Evolutionary conservation across 2,888 invertebrate genomes (phyloP), one percentile per base, ranked within the genome.

Genomic region (Hypomecis atomaria): DNA sequence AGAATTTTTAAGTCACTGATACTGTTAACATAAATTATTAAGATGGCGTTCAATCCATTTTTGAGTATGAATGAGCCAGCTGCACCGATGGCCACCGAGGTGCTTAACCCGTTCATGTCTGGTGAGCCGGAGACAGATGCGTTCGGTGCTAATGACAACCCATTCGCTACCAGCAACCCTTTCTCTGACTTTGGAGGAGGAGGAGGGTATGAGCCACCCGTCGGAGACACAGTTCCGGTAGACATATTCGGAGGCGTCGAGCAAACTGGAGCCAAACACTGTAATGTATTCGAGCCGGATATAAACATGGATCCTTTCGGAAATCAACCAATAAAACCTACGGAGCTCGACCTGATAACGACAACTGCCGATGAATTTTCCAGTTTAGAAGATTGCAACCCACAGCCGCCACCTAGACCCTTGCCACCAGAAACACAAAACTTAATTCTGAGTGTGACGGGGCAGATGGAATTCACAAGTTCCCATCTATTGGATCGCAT

Each of bases 391-490:
- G 81, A 82, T 53, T 52, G 49, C 6, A 69, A 70, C 9, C 77
- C 70, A 49, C 71, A 74, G 11, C 90, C 88, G 2, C 94, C 94
- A 0, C 82, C 93, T 3, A 94, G 95, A 11, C 95, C 95, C 5
- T 94, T 96, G 33, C 95, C 96, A 0, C 94, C 95, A 69, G 96
- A 97, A 85, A 98, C 98, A 0, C 97, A 97, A 89, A 97, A 97
- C 79, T 90, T 98, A 33, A 95, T 98, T 53, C 94, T 96, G 72
- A 96, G 96, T 40, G 97, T 98, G 0, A 97, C 98, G 43, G 97
- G 97, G 1, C 97, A 97, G 61, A 95, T 98, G 95, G 97, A 98
- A 79, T 96, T 97, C 55, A 96, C 97, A 0, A 97, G 97, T 74
- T 96, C 96, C 4, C 96, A 97, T 79, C 89, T 98, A 58, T 86